phyloP scores from a whole-genome alignment of 2,113 vertebrate genomes.

The Rattus norvegicus region DNA sequence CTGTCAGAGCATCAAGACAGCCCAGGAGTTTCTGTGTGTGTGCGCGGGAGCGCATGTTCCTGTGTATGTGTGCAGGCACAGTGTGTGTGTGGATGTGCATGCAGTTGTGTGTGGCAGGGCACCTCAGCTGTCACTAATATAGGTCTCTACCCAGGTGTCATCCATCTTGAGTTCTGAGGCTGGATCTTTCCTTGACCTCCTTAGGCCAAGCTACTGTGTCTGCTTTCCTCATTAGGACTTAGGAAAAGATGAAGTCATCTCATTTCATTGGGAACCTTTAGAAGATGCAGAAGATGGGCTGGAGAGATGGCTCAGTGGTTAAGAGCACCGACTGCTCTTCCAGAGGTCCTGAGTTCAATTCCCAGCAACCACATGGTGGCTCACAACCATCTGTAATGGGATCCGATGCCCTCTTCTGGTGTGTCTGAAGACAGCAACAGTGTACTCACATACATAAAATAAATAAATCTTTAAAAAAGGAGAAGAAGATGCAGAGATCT shows the following conservation, averaged over 20 bases:
- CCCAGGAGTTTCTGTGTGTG: not conserved
- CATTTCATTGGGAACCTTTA: not conserved
- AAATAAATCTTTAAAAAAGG: too few relatives aligned
- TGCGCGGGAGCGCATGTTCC: not conserved
- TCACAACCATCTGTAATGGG: too few relatives aligned
- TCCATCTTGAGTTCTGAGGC: not conserved
- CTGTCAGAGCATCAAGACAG: not conserved
- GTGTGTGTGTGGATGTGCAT: too few relatives aligned
- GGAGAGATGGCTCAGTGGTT: too few relatives aligned
- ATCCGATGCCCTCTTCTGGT: too few relatives aligned
- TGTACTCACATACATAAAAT: too few relatives aligned
- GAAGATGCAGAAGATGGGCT: not conserved
- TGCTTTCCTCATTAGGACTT: not conserved
- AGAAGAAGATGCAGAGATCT: too few relatives aligned
- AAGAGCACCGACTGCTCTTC: too few relatives aligned
- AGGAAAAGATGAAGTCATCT: slow-evolving; percentile 10
- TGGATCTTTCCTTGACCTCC: not conserved
- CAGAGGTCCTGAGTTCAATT: too few relatives aligned
- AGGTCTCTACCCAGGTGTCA: not conserved
- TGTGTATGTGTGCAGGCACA: not conserved
- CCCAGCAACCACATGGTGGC: too few relatives aligned
- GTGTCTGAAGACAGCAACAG: too few relatives aligned
- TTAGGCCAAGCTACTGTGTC: not conserved
- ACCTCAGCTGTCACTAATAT: not conserved
- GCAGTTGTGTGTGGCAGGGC: not conserved